Base-by-base conservation (phyloP, 2,797 vertebrate species). In the Austrolebias charrua region DNA sequence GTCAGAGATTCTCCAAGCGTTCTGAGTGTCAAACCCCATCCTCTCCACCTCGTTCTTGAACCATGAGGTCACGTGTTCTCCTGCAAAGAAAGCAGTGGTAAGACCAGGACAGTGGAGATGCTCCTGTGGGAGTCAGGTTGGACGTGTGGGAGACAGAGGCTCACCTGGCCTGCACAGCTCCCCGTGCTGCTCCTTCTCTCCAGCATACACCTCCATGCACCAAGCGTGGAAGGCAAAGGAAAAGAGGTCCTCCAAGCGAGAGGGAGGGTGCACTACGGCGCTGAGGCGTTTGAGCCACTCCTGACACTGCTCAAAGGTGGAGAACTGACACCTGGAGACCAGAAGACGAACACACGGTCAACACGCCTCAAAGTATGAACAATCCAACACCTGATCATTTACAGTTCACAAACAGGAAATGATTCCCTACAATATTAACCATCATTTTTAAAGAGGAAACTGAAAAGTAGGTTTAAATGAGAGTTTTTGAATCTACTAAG, bases 21-120 rank as follows among this genome's bases (percentile, higher is more conserved):
- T 97, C 80, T 96, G 95, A 89, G 97, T 96, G 87, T 99, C 96
- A 72, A 98, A 99, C 57, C 95, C 94, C 97, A 99, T 98, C 75
- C 97, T 91, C 70, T 99, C 97, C 77, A 98, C 95, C 86, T 99
- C 97, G 0, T 97, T 98, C 90, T 95, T 96, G 88, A 98, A 98
- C 85, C 96, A 94, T 28, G 95, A 96, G 14, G 92, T 95, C 76
- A 98, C 96, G 0, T 98, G 96, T 79, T 99, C 97, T 33, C 97
- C 97, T 99, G 76, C 53, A 72, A 68, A 75, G 49, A 75, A 65
- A 81, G 57, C 45, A 76, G 52, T 77, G 78, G 81, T 80, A 73
- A 73, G 74, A 33, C 9, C 11, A 9, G 16, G 42, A 50, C 1
- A 4, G 33, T 44, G 45, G 10, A 3, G 24, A 16, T 20, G 9